Base-by-base conservation (phyloP, 2,113 vertebrate genomes). In the Tor tambroides region DNA sequence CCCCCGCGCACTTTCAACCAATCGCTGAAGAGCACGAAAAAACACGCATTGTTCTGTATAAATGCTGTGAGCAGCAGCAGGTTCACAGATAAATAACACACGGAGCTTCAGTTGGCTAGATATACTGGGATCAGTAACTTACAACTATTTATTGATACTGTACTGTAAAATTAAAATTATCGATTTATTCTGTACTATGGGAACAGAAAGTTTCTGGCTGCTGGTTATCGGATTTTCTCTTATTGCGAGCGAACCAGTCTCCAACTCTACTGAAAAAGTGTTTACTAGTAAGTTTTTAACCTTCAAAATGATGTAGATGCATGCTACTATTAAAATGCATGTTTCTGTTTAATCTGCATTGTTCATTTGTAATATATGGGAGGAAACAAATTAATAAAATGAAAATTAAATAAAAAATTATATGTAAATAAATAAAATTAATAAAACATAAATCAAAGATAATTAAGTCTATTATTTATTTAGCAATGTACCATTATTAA, bases 181-280 rank as follows among this genome's bases (percentile, higher is more conserved):
- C 35, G 1, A 23, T 72, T 84, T 72, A 51, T 56, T 85, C 71
- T 89, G 67, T 92, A 91, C 86, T 90, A 92, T 92, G 92, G 91
- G 87, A 87, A 88, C 90, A 87, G 91, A 87, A 90, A 67, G 56
- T 56, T 79, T 89, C 32, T 89, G 80, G 71, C 41, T 91, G 74
- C 46, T 92, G 82, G 43, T 92, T 11, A 71, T 91, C n/a, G 88
- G 86, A 78, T 83, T 92, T 90, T 90, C 77, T 79, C 56, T 90
- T 49, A 78, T 89, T 74, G 86, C 89, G 8, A 91, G 88, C 65
- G 87, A 91, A 35, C 21, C 63, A 80, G 17, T 89, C 11, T 85
- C 49, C 38, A 88, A 80, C 83, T 83, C 89, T 4, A 87, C 87
- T 43, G 87, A 90, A n/a, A n/a, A n/a, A 75, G 59, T 63, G 67